Evolutionary conservation across 2,113 vertebrate species (phyloP), one percentile per base, ranked within the genome.

Genomic region (Nanorana parkeri): DNA sequence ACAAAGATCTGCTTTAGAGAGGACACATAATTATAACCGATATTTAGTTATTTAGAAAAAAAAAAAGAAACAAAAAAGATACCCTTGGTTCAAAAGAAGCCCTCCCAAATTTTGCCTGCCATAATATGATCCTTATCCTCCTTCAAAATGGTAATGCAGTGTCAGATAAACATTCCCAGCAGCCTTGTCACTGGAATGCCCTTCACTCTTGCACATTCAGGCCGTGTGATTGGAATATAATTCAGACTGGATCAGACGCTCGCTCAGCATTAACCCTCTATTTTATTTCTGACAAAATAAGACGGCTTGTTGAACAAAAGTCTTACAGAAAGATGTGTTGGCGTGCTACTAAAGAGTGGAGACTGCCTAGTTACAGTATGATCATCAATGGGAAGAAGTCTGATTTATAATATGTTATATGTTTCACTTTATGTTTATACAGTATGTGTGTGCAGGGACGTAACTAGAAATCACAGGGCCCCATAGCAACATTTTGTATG

Each of bases 101-200:
- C 78, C 11, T 63, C 78, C 78, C 36, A 64, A 80, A 71, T 72
- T 71, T 58, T 72, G 41, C 32, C 72, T 71, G 58, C 78, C 41
- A 28, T 65, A 68, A 55, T 54, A 32, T 80, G 60, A 72, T 17
- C 68, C 52, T 23, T 68, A 51, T 80, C 78, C 56, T 80, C 28
- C 56, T 63, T 56, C 78, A 71, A 64, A 80, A 80, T 80, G 67
- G 68, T 68, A 80, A 80, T 72, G 55, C 23, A 52, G 71, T 72
- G 78, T 80, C 67, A 72, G 54, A 63, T 63, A 80, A 80, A 72
- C 78, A 71, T 80, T 72, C 67, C 51, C 52, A 72, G 24, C 78
- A 72, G 67, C 32, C 78, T 80, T 71, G 67, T 71, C 78, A 63
- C 78, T 63, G 16, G 29, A 72, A 72, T 54, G 78, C 68, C 78